Percentiles rank a stretch among this genome's conserved stretches.
Evolutionary conservation across 2,797 vertebrate species (phyloP).

Genomic region (Gallirallus australis): DNA sequence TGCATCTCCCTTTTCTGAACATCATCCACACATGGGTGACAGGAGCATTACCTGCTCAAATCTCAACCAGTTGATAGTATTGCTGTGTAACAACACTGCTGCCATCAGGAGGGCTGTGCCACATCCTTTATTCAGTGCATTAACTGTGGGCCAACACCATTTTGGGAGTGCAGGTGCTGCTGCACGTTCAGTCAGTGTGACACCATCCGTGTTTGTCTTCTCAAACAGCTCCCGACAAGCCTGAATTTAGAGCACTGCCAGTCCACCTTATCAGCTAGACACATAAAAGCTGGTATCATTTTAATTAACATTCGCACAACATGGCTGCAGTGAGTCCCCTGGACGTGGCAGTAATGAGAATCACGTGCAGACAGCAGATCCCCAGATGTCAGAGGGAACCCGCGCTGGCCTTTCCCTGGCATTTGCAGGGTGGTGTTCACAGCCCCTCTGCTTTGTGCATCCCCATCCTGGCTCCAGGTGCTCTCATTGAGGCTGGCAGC

Average conservation of each 20-base stretch:
- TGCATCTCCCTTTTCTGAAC: neutral
- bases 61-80: neutral
- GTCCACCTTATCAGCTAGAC: neutral
- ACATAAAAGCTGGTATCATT: neutral
- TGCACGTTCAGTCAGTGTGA: fast-evolving
- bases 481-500: neutral
- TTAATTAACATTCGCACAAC: neutral
- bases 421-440: neutral
- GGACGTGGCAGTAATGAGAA: neutral
- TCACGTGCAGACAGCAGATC: neutral
- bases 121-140: neutral
- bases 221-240: fast-evolving
- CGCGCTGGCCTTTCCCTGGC: neutral
- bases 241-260: neutral
- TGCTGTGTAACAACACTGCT: neutral
- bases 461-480: fast-evolving
- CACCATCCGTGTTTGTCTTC: neutral
- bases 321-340: neutral
- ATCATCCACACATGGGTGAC: fast-evolving
- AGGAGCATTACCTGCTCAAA: neutral
- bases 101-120: neutral
- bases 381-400: neutral
- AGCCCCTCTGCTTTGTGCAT: neutral
- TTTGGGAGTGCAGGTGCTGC: neutral
- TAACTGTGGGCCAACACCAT: neutral